Conservation (phyloP, 2,888 invertebrate genomes). For the Ecdyonurus torrentis region DNA sequence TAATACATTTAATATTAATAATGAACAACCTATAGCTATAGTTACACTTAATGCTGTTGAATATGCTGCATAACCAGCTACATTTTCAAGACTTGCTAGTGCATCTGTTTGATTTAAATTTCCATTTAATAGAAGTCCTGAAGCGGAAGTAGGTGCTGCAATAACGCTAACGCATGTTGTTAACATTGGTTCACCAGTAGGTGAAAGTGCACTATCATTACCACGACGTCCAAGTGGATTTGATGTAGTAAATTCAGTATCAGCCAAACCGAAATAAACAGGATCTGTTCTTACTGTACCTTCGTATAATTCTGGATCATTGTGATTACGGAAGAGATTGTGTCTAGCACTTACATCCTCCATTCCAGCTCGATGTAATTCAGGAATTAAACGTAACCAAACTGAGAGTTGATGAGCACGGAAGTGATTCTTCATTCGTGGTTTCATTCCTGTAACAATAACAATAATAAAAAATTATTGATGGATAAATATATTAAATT, state of each 20-base stretch:
- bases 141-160: conserved; percentile 23
- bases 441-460: conserved; percentile 62
- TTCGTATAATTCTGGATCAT: conserved; percentile 77
- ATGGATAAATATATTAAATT: too few relatives aligned
- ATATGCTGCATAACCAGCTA: conserved; percentile 58
- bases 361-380: conserved; percentile 75
- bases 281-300: conserved; percentile 75
- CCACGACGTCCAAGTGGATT: conserved; percentile 29
- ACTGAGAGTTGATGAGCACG: conserved; percentile 88
- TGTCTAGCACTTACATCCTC: conserved; percentile 73
- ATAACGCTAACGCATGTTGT: conserved; percentile 52
- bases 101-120: conserved; percentile 37
- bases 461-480: too few relatives aligned
- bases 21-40: conserved; percentile 64
- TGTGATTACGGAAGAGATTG: conserved; percentile 78
- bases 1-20: conserved; percentile 63
- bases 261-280: conserved; percentile 1
- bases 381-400: conserved; percentile 87
- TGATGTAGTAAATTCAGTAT: conserved; percentile 41
- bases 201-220: conserved; percentile 32
- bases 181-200: conserved; percentile 42
- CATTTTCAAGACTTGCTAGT: conserved; percentile 61
- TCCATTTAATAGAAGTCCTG: conserved; percentile 29
- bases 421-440: conserved; percentile 82
- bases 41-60: conserved; percentile 61